Conservation (phyloP, 2,113 vertebrate species). For the Montifringilla adamsi region DNA sequence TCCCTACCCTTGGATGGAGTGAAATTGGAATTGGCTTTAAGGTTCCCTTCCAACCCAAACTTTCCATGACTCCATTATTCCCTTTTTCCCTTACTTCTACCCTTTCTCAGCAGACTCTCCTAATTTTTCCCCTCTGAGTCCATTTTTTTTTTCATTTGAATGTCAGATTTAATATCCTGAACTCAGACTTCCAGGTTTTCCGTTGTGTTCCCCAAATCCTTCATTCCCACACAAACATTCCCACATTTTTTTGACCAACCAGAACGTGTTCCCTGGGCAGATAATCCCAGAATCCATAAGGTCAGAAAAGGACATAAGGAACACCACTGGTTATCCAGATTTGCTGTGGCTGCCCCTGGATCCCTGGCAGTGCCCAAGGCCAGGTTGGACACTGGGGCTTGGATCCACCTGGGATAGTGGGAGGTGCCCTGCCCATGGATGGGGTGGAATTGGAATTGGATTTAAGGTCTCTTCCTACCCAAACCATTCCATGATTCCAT, state of each 20-base stretch:
- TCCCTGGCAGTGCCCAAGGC: background rate
- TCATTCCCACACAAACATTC: background rate
- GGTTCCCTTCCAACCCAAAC: background rate
- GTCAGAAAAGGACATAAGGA: background rate
- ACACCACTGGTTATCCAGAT: background rate
- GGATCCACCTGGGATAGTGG: fast-evolving
- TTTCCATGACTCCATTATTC: background rate
- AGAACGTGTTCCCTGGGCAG: background rate
- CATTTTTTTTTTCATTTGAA: background rate
- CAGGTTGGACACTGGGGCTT: background rate
- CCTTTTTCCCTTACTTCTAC: background rate
- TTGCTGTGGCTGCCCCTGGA: background rate
- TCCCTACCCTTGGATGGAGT: background rate
- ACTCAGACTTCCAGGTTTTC: background rate
- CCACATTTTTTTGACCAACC: background rate
- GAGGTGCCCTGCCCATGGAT: background rate
- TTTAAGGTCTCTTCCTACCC: background rate
- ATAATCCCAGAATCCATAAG: background rate
- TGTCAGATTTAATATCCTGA: background rate
- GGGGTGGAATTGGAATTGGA: fast-evolving
- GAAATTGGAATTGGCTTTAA: too few relatives aligned
- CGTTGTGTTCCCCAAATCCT: background rate
- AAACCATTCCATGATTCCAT: background rate
- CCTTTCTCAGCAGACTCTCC: background rate
- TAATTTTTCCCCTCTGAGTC: fast-evolving